Evolutionary conservation across 2,888 invertebrate species (phyloP).

Genomic region (Cephalotes varians): DNA sequence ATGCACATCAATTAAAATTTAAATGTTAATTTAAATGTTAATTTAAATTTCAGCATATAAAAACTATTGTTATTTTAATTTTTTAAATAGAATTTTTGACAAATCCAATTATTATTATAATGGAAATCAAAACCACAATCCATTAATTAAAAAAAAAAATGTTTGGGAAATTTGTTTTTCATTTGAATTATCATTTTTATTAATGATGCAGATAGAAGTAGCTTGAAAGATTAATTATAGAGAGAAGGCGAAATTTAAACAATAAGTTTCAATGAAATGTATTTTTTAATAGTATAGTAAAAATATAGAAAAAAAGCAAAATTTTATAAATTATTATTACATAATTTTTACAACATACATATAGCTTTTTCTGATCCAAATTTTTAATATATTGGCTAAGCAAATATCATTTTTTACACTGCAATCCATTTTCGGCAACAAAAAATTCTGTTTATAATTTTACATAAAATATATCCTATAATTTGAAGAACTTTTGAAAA

Average conservation of each 20-base stretch:
- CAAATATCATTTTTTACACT: not conserved
- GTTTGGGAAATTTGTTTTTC: not conserved
- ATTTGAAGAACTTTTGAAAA: not conserved
- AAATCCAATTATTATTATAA: not conserved
- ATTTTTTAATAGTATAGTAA: not conserved
- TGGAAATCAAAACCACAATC: not conserved
- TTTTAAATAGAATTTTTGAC: not conserved
- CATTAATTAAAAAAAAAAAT: not conserved
- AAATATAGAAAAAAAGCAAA: not conserved
- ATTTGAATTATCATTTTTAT: not conserved
- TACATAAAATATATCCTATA: not conserved
- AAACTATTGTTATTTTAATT: not conserved
- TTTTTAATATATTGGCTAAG: not conserved
- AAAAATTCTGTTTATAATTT: slow-evolving; percentile 1
- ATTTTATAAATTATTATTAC: not conserved
- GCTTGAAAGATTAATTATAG: not conserved
- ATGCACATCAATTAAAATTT: not conserved
- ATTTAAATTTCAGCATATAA: not conserved
- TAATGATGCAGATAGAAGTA: not conserved
- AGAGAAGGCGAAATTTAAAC: not conserved
- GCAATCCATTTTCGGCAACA: not conserved
- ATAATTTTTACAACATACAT: not conserved
- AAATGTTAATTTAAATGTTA: no score
- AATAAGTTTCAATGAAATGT: not conserved
- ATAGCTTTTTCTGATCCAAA: not conserved